phyloP scores from a whole-genome alignment of 2,113 vertebrate genomes.

The Cinclus cinclus region DNA sequence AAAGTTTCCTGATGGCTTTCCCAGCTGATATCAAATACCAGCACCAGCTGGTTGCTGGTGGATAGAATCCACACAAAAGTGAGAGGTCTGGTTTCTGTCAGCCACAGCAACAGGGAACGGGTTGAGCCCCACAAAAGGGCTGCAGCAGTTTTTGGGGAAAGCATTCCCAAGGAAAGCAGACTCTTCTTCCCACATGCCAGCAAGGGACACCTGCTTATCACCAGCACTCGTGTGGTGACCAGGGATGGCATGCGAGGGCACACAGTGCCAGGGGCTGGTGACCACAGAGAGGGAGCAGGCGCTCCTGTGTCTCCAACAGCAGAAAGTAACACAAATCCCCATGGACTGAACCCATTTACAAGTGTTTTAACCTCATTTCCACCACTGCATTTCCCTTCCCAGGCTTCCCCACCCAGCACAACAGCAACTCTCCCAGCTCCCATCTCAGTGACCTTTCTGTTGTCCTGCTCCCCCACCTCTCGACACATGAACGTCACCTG shows the following conservation, averaged over 20 bases:
- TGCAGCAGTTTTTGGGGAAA: neutral
- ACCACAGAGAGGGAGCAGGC: rapidly evolving
- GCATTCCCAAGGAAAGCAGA: neutral
- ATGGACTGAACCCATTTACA: rapidly evolving
- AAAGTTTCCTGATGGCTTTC: neutral
- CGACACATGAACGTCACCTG: neutral
- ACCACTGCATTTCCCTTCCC: neutral
- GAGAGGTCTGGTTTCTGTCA: conserved; percentile 43
- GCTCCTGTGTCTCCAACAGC: rapidly evolving
- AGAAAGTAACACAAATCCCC: neutral
- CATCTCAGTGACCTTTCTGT: neutral
- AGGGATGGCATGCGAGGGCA: neutral
- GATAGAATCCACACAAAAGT: neutral
- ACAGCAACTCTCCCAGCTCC: neutral
- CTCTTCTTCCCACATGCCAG: neutral
- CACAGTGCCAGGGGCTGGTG: neutral
- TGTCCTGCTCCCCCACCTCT: neutral
- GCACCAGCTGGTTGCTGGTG: neutral
- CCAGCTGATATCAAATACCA: conserved; percentile 12
- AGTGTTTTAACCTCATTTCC: neutral
- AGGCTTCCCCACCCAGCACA: neutral
- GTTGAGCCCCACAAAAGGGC: neutral
- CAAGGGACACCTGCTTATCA: neutral
- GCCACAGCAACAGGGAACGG: neutral
- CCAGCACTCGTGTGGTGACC: neutral